Evolutionary conservation across 1,140 invertebrate genomes (phyloP).

Genomic region (Drosophila bocqueti): DNA sequence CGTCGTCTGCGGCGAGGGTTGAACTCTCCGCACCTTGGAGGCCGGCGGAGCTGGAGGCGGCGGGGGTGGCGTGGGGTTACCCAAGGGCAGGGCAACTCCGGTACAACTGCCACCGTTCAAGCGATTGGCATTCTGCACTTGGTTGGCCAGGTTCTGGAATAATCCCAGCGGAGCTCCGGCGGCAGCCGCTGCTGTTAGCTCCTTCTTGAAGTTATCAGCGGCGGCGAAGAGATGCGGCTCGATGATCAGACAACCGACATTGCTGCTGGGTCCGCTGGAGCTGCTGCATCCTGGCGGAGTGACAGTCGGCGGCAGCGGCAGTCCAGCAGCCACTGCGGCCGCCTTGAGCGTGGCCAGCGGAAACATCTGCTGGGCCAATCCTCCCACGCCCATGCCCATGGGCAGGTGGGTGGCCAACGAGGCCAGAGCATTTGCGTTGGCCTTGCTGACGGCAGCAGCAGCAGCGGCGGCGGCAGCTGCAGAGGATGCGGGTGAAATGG

Average conservation of each 20-base stretch:
- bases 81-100: conserved; percentile 23
- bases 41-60: conserved; percentile 54
- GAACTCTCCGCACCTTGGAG: conserved; percentile 75
- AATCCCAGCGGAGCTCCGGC: conserved; percentile 66
- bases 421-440: conserved; percentile 59
- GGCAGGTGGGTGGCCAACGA: conserved; percentile 61
- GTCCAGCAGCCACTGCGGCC: conserved; percentile 64
- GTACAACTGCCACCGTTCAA: conserved; percentile 20
- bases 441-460: conserved; percentile 32
- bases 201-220: conserved; percentile 81
- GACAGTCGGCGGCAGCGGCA: conserved; percentile 56
- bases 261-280: conserved; percentile 32
- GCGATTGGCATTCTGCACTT: conserved; percentile 58
- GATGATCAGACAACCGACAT: conserved; percentile 82
- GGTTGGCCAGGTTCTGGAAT: conserved; percentile 72
- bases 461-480: conserved; percentile 27
- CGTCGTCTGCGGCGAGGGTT: conserved; percentile 77
- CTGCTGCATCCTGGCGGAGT: conserved; percentile 48
- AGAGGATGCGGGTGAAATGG: conserved; percentile 36
- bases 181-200: conserved; percentile 65
- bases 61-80: conserved; percentile 53
- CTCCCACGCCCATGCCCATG: conserved; percentile 48
- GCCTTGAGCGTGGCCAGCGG: conserved; percentile 71
- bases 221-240: conserved; percentile 80
- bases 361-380: conserved; percentile 58